Percentiles rank a stretch among this genome's conserved stretches.
Evolutionary conservation across 2,888 invertebrate genomes (phyloP).

Genomic region (Harpalus rubripes): DNA sequence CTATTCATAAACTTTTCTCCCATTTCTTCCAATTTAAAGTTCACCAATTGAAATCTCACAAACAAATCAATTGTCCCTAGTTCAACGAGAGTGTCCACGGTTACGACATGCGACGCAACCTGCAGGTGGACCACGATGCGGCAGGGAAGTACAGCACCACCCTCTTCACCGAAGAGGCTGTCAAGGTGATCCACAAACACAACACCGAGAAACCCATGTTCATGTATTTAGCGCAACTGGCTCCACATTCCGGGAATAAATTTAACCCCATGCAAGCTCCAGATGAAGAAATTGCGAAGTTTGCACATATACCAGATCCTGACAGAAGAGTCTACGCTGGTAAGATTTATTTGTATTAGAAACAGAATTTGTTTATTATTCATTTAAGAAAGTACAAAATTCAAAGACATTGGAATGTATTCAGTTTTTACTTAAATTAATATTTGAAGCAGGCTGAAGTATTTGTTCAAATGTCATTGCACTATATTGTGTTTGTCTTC

Average conservation of each 20-base stretch:
- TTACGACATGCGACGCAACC: constrained; percentile 83
- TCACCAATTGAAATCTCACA: neutral
- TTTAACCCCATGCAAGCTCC: constrained; percentile 86
- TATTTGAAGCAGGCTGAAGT: too few species aligned
- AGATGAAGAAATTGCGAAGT: constrained; percentile 83
- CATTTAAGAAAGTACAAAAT: too few species aligned
- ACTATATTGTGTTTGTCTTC: too few species aligned
- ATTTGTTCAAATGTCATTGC: too few species aligned
- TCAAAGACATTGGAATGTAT: too few species aligned
- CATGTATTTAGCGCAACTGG: constrained; percentile 84
- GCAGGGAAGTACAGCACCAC: constrained; percentile 83
- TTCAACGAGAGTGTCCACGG: constrained; percentile 77
- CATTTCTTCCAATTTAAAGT: neutral
- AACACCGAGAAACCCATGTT: constrained; percentile 81
- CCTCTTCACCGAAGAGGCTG: constrained; percentile 84
- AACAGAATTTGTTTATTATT: too few species aligned
- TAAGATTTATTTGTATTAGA: constrained; percentile 71
- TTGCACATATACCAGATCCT: constrained; percentile 83
- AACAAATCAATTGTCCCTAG: constrained; percentile 22
- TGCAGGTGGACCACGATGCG: constrained; percentile 79
- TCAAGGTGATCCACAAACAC: constrained; percentile 81
- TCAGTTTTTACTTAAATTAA: too few species aligned
- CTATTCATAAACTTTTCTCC: neutral
- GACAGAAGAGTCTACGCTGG: constrained; percentile 85
- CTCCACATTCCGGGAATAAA: constrained; percentile 84